Evolutionary conservation across 2,888 invertebrate genomes (phyloP), one percentile per base, ranked within the genome.

Genomic region (Elysia crispata): DNA sequence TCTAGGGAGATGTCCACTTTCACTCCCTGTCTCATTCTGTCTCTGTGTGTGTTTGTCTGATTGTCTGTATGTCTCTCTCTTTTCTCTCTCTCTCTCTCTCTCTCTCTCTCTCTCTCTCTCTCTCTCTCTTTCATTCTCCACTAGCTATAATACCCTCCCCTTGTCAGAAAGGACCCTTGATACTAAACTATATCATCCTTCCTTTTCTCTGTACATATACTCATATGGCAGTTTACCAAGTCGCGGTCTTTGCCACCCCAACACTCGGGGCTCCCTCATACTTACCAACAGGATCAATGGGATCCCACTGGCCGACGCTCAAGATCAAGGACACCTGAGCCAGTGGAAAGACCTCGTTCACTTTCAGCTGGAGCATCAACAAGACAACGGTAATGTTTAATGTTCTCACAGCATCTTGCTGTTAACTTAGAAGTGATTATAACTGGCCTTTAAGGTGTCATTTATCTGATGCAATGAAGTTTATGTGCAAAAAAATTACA

Each of bases 281-380:
- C 81, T 11, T 23, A 82, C 54, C 81, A 81, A 78, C 81, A 80
- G 67, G 83, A 84, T 23, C 82, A 83, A 41, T 66, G 77, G 5
- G 74, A 70, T 18, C 78, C 77, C 64, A 31, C 81, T 64, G 84
- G 83, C 72, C 75, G 79, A 72, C 78, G 87, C 82, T 87, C 88
- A 81, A 85, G 87, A 83, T 86, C 89, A 83, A 80, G 86, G 64
- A 87, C 89, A 13, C 86, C 88, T 31, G 89, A 89, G 76, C 86
- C 85, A 31, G 76, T 72, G n/a, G 83, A 85, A 28, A 73, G 84
- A n/a, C 84, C 83, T 6, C 62, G 82, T 28, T 82, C 83, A 5
- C 74, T 84, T 18, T 86, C 76, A 79, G 85, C 84, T 75, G 86
- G 82, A 69, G 85, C 86, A 30, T 80, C 84, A 50, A 62, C 85